Conservation (phyloP, 2,113 vertebrate species). For the Oreochromis tanganicae region DNA sequence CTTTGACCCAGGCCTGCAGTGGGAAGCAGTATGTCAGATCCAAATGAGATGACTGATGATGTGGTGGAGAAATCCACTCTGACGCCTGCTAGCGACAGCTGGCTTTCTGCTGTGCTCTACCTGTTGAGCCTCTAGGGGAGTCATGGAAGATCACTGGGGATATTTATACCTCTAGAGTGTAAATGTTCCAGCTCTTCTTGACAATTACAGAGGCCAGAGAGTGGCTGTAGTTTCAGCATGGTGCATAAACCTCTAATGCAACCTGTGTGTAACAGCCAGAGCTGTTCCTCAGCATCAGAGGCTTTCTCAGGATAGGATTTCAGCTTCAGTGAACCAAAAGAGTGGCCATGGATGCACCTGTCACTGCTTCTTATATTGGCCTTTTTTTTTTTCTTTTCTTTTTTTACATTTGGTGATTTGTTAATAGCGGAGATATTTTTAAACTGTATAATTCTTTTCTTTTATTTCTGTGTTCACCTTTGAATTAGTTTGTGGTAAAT, state of each 20-base stretch:
- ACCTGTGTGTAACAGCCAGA: background rate
- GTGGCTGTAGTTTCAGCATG: constrained; percentile 16
- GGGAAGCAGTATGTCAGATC: background rate
- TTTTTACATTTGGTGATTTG: constrained; percentile 1
- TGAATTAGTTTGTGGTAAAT: background rate
- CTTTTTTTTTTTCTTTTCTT: background rate
- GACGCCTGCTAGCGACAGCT: constrained; percentile 44
- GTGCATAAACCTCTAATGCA: background rate
- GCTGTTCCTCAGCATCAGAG: constrained; percentile 16
- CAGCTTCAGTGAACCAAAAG: constrained; percentile 11
- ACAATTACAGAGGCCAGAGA: constrained; percentile 46
- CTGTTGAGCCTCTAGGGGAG: constrained; percentile 47
- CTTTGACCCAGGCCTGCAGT: background rate
- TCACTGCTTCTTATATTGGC: constrained; percentile 4
- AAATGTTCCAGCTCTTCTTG: constrained; percentile 29
- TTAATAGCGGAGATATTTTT: background rate
- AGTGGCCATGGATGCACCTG: constrained; percentile 39
- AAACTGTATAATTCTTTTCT: background rate
- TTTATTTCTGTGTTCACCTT: background rate
- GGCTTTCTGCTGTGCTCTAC: constrained; percentile 49
- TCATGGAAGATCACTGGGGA: constrained; percentile 34
- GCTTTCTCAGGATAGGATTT: constrained; percentile 44
- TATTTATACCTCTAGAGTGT: constrained; percentile 49
- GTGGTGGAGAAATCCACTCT: constrained; percentile 30
- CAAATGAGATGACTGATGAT: constrained; percentile 45